Evolutionary conservation across 2,888 invertebrate species (phyloP).

Genomic region (Ophion ellenae): DNA sequence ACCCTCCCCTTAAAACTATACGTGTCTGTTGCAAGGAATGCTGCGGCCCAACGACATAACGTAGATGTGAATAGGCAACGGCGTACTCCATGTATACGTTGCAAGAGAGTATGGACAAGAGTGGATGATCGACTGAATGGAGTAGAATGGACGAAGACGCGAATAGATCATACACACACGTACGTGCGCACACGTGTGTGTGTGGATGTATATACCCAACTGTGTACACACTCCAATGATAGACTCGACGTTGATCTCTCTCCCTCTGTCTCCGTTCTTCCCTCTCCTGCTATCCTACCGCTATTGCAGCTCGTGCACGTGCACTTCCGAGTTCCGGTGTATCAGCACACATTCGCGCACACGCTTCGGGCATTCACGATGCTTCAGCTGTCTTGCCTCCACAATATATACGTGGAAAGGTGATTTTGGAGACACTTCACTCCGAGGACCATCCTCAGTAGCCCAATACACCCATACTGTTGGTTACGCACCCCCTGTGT

Average conservation of each 20-base stretch:
- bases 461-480: not conserved
- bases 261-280: constrained; percentile 9
- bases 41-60: not conserved
- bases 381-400: not conserved
- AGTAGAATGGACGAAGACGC: constrained; percentile 30
- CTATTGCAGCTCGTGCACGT: constrained; percentile 55
- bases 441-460: not conserved
- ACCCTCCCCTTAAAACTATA: too few species aligned
- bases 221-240: constrained; percentile 39
- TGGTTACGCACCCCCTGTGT: not conserved
- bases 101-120: not conserved
- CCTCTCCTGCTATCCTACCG: constrained; percentile 15
- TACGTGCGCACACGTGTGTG: not conserved
- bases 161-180: not conserved
- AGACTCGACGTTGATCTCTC: constrained; percentile 57
- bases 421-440: not conserved
- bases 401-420: not conserved
- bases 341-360: constrained; percentile 32
- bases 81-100: not conserved
- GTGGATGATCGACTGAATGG: constrained; percentile 34
- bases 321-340: constrained; percentile 64
- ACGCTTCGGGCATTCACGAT: constrained; percentile 44
- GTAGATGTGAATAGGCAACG: not conserved
- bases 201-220: not conserved
- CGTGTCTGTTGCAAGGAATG: not conserved